Evolutionary conservation across 1,140 invertebrate genomes (phyloP), one percentile per base, ranked within the genome.

Genomic region (Saxidomus purpurata): DNA sequence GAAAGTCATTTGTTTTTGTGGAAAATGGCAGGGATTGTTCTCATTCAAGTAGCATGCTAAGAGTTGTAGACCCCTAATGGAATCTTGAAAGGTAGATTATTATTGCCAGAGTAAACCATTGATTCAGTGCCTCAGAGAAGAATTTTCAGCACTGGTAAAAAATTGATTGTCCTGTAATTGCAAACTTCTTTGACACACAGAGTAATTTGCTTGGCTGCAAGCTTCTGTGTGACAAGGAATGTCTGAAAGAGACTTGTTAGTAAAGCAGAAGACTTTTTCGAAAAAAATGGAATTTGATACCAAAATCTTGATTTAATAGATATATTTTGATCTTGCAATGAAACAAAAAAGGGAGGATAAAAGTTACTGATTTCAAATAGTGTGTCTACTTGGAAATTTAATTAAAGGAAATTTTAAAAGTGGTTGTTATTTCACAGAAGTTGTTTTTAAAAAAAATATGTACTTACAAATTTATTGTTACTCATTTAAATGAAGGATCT

Each of bases 151-250:
- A 28, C 28, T 49, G 43, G 76, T 52, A 28, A n/a, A n/a, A 47
- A 52, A 79, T 79, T 79, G 76, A 79, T 79, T 79, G 76, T 52
- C 49, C 47, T 52, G 25, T 79, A 59, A 52, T 36, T 28, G 49
- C 76, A 79, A 55, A 13, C 76, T 3, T 79, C 47, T 79, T 36
- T 38, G 9, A 22, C 4, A 79, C 47, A 52, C n/a, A 38, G 76
- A 79, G 49, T 79, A 79, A 79, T 79, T 52, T 25, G n/a, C n/a
- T n/a, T 79, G 76, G 47, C 76, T 31, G 47, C 31, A 79, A 55
- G 76, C 76, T 36, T 55, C 55, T 55, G 49, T 22, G 47, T 79
- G 47, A 79, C 76, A 55, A 22, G 76, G 76, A 79, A 34, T 79
- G 55, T 31, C 55, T 47, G 47, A 79, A 79, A 28, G 22, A 79